These are phyloP conservation scores for Cephus nigrinus DNA, from an alignment of 2,888 invertebrate species.

Conservation along the genomic window DNA sequence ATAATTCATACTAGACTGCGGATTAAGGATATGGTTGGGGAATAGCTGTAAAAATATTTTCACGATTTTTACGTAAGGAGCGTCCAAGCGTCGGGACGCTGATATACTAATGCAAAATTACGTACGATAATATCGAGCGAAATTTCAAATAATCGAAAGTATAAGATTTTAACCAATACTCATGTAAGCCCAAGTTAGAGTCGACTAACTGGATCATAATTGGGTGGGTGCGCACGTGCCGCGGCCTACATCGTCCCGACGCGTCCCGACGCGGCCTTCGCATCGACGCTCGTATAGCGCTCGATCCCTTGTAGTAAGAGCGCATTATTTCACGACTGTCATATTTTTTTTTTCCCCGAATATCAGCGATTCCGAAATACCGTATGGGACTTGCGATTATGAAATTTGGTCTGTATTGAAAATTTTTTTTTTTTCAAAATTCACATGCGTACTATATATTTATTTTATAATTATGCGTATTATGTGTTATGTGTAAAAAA, in stretches of 20 bases:
- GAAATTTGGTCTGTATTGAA: too few species aligned
- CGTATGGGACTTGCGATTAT: background rate
- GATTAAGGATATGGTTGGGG: background rate
- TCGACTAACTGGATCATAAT: conserved; percentile 28
- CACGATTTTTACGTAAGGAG: background rate
- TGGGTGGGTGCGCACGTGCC: conserved; percentile 6
- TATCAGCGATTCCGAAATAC: background rate
- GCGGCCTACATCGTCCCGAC: conserved; percentile 2
- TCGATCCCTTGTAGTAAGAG: background rate
- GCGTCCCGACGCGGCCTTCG: conserved; percentile 3
- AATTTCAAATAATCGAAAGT: conserved; percentile 30
- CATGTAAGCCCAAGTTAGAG: background rate
- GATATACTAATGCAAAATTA: background rate
- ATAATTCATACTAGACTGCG: background rate
- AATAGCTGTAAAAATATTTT: background rate
- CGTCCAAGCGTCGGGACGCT: background rate
- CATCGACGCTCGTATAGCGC: background rate
- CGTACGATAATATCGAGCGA: conserved; percentile 34
- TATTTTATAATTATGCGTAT: background rate
- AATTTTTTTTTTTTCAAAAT: too few species aligned
- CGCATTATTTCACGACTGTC: background rate
- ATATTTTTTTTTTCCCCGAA: background rate
- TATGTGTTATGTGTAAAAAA: background rate
- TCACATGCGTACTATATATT: too few species aligned
- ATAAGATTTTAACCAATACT: background rate